Evolutionary conservation across 2,113 vertebrate genomes (phyloP).

Genomic region (Archocentrus centrarchus): DNA sequence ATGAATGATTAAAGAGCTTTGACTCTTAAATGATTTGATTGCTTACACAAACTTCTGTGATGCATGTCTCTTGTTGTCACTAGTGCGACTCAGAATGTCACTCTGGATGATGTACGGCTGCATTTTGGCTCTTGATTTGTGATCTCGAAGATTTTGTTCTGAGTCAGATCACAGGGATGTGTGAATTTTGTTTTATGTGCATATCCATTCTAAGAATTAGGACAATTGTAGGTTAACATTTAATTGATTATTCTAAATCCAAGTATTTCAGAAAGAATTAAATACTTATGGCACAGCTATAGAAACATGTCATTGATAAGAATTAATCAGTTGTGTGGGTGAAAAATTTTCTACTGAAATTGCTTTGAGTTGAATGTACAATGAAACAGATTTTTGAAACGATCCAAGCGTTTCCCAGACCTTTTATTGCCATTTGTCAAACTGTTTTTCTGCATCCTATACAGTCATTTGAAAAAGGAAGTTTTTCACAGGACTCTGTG

Average conservation of each 20-base stretch:
- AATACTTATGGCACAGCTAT: constrained; percentile 14
- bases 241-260: constrained; percentile 30
- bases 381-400: constrained; percentile 65
- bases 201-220: constrained; percentile 9
- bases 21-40: neutral
- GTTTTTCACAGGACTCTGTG: neutral
- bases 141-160: neutral
- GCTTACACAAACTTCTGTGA: neutral
- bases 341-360: constrained; percentile 47
- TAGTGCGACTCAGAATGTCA: neutral
- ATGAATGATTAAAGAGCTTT: neutral
- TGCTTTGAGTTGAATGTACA: constrained; percentile 65
- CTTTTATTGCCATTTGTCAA: neutral
- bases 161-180: constrained; percentile 11
- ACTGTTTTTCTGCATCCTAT: neutral
- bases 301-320: constrained; percentile 32
- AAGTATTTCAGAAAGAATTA: constrained; percentile 10
- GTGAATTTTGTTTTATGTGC: constrained; percentile 32
- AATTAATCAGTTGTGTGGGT: constrained; percentile 14
- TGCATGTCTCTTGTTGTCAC: neutral
- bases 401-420: neutral
- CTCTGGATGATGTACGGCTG: neutral
- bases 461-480: neutral
- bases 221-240: constrained; percentile 18
- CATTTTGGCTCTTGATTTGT: neutral